Percentiles rank a stretch among this genome's conserved stretches.
Conservation (phyloP, 2,113 vertebrate genomes). For the Toxotes chatareus region DNA sequence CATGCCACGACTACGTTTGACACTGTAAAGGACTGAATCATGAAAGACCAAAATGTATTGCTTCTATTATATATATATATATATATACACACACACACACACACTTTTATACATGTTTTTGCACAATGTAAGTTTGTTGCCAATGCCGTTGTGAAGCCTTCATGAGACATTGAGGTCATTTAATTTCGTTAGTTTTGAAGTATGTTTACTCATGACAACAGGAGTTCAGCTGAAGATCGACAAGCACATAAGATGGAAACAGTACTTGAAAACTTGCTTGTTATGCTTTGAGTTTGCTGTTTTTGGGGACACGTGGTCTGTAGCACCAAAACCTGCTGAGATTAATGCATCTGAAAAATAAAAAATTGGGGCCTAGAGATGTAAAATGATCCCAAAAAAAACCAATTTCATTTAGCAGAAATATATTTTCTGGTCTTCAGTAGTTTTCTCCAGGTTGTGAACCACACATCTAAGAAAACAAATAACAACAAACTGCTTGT, state of each 20-base stretch:
- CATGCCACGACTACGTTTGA: neutral
- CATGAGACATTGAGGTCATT: neutral
- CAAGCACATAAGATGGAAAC: slow-evolving; percentile 1
- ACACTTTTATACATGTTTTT: slow-evolving; percentile 6
- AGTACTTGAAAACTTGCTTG: slow-evolving; percentile 25
- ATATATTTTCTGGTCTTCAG: neutral
- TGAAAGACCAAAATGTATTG: slow-evolving; percentile 9
- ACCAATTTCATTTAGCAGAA: neutral
- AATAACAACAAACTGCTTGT: too few relatives aligned
- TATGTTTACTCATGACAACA: slow-evolving; percentile 5
- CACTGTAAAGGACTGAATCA: neutral
- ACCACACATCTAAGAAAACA: neutral
- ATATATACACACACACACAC: too few relatives aligned
- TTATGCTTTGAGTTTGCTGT: neutral
- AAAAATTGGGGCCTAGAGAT: neutral
- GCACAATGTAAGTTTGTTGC: slow-evolving; percentile 7
- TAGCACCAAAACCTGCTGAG: slow-evolving; percentile 3
- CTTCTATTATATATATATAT: neutral
- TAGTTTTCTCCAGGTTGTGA: neutral
- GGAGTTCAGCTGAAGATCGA: neutral
- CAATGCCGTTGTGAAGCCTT: neutral
- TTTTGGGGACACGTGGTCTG: neutral
- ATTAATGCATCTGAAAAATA: neutral
- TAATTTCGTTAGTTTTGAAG: neutral
- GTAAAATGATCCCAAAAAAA: neutral